phyloP scores from a whole-genome alignment of 64 coral and sea anemone genomes.

The Montipora cactus region DNA sequence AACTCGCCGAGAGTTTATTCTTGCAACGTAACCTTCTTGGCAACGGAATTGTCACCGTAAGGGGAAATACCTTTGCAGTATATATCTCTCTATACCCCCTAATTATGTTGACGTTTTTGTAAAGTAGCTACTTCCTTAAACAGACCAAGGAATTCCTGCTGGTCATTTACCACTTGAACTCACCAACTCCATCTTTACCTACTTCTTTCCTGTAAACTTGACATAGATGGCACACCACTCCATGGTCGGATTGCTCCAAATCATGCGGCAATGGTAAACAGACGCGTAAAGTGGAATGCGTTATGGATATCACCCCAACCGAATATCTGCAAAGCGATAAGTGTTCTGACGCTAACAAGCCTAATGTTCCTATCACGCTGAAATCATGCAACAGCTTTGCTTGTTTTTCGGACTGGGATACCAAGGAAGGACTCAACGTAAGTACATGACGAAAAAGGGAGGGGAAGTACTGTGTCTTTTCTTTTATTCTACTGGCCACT shows the following conservation, averaged over 20 bases:
- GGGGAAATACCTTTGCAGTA: too few species aligned
- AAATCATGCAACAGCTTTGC: constrained; percentile 5
- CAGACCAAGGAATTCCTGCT: too few species aligned
- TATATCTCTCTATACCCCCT: too few species aligned
- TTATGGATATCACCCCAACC: background rate
- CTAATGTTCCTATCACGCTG: background rate
- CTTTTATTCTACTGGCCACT: too few species aligned
- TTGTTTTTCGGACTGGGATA: constrained; percentile 27
- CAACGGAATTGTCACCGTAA: too few species aligned
- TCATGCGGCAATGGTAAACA: constrained; percentile 16
- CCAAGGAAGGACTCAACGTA: background rate
- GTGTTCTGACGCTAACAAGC: background rate
- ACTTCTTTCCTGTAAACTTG: background rate
- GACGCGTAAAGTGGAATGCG: background rate
- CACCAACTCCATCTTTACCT: background rate
- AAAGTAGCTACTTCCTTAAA: too few species aligned
- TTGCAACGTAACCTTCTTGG: too few species aligned
- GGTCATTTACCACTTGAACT: background rate
- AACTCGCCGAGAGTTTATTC: too few species aligned
- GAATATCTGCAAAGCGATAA: background rate
- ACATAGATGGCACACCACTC: background rate
- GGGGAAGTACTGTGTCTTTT: too few species aligned
- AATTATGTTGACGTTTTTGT: too few species aligned
- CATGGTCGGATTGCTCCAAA: constrained; percentile 4
- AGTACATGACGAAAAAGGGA: background rate